These are phyloP conservation scores for Aspidoscelis tigris DNA, from an alignment of 2,113 vertebrate species.

Conservation along the genomic window DNA sequence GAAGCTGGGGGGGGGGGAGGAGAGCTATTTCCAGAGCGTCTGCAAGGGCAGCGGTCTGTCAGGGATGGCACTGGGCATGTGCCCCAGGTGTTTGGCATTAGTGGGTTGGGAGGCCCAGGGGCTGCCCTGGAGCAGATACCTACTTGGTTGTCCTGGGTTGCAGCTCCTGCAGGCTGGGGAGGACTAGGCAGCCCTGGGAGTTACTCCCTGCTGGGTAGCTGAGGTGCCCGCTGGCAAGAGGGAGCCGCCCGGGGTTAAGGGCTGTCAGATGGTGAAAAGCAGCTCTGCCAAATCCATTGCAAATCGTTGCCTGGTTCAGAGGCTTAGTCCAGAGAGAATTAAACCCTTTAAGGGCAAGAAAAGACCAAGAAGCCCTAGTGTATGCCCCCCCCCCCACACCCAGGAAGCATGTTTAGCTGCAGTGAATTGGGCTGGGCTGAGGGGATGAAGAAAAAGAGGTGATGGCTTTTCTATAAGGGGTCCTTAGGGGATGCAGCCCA, in stretches of 20 bases:
- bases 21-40: background rate
- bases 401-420: background rate
- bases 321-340: slow-evolving; percentile 34
- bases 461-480: background rate
- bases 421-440: background rate
- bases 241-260: background rate
- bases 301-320: slow-evolving; percentile 20
- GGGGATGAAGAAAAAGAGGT: too few relatives aligned
- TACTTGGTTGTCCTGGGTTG: background rate
- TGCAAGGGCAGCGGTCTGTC: background rate
- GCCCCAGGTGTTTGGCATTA: too few relatives aligned
- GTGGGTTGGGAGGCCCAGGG: background rate
- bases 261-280: background rate
- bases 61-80: too few relatives aligned
- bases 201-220: background rate
- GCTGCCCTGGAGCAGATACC: background rate
- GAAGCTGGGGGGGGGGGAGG: background rate
- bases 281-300: slow-evolving; percentile 35
- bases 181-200: background rate
- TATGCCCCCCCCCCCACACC: background rate
- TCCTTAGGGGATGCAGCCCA: background rate
- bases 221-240: background rate
- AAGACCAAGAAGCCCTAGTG: background rate
- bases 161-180: background rate
- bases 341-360: slow-evolving; percentile 17